A percentile compares a stretch with the other conserved stretches of the same genome.
Conservation (phyloP, 2,113 vertebrate species). For the Percina caprodes region DNA sequence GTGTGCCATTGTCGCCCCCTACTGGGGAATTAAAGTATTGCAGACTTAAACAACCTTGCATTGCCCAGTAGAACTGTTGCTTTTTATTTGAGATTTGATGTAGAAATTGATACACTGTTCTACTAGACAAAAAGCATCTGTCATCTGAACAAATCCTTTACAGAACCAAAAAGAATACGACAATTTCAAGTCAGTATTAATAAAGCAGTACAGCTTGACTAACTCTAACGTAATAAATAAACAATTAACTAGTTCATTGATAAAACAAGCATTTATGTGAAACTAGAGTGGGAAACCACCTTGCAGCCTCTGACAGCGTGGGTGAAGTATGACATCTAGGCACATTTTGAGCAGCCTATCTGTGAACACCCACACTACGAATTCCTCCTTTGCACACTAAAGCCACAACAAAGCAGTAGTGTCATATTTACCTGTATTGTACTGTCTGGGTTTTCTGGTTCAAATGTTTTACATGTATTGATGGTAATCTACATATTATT, state of each 20-base stretch:
- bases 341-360: constrained; percentile 56
- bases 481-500: constrained; percentile 18
- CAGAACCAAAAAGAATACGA: not conserved
- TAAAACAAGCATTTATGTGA: constrained; percentile 65
- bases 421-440: constrained; percentile 47
- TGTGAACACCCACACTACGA: constrained; percentile 56
- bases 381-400: constrained; percentile 56
- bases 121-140: not conserved
- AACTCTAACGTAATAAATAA: not conserved
- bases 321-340: constrained; percentile 47
- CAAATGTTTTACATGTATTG: constrained; percentile 1
- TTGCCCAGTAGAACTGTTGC: accelerated
- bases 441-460: constrained; percentile 32
- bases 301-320: constrained; percentile 56
- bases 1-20: constrained; percentile 34
- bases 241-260: constrained; percentile 54
- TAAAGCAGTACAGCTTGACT: not conserved
- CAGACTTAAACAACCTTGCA: not conserved
- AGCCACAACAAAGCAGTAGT: constrained; percentile 72
- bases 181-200: not conserved
- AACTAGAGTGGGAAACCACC: constrained; percentile 74
- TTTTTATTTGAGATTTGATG: not conserved
- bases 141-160: not conserved
- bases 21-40: constrained; percentile 12
- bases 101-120: not conserved